Percentiles rank a stretch among this genome's conserved stretches.
Conservation (phyloP, 1,140 invertebrate species). For the Galleria mellonella region DNA sequence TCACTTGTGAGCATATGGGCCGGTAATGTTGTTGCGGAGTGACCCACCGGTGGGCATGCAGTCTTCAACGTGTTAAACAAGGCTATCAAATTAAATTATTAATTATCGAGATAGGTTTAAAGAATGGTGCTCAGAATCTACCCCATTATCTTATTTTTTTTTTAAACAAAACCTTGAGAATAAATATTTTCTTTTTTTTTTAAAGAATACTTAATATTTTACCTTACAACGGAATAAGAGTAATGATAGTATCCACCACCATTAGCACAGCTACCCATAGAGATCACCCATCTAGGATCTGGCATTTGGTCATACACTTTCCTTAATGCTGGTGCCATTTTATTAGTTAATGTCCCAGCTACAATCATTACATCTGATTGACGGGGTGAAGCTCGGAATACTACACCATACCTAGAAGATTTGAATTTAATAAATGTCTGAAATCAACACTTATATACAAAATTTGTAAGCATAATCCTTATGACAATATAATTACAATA, state of each 20-base stretch:
- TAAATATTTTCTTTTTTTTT: too few species aligned
- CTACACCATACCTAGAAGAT: constrained; percentile 85
- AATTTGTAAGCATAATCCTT: not conserved
- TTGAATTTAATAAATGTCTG: constrained; percentile 1
- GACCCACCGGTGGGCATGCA: too few species aligned
- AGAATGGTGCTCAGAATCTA: too few species aligned
- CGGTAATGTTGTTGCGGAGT: too few species aligned
- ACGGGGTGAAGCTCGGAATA: constrained; percentile 96
- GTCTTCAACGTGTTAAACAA: too few species aligned
- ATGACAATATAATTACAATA: too few species aligned
- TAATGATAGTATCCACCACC: constrained; percentile 99
- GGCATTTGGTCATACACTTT: constrained; percentile 97
- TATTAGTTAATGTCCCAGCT: constrained; percentile 98
- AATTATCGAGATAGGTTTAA: too few species aligned
- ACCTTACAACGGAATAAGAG: constrained; percentile 95
- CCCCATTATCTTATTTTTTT: too few species aligned
- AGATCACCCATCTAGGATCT: constrained; percentile 97
- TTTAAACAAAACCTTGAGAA: too few species aligned
- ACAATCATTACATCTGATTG: constrained; percentile 98
- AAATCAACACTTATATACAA: not conserved
- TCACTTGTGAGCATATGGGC: too few species aligned
- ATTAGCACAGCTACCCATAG: constrained; percentile 99
- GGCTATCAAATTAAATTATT: too few species aligned
- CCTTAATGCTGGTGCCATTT: constrained; percentile 98
- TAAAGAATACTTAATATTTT: constrained; percentile 4